phyloP scores from a whole-genome alignment of 2,888 invertebrate genomes.

The Pocota personata region DNA sequence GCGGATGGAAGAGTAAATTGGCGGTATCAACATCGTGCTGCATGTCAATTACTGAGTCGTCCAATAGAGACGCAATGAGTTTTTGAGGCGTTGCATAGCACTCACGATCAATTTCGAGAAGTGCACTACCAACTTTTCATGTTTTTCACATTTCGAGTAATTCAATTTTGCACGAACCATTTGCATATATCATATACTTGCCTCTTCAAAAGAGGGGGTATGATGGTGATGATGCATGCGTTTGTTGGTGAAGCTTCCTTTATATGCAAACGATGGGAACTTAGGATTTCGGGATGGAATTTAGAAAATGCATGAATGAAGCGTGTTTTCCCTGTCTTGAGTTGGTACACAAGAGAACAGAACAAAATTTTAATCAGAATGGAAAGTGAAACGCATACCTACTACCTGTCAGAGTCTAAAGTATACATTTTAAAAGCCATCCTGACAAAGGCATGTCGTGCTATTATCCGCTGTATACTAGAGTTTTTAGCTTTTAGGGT shows the following conservation, averaged over 20 bases:
- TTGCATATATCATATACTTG: constrained; percentile 55
- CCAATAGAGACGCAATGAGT: constrained; percentile 50
- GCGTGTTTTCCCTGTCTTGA: constrained; percentile 14
- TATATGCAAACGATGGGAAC: constrained; percentile 22
- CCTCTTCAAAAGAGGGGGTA: constrained; percentile 12
- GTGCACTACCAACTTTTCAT: neutral
- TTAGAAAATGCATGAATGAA: neutral
- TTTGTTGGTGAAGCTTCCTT: constrained; percentile 23
- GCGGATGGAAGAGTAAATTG: constrained; percentile 32
- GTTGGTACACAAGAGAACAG: neutral
- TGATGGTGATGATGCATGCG: constrained; percentile 44
- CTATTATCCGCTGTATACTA: too few species aligned
- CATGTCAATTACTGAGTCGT: constrained; percentile 50
- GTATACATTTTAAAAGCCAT: too few species aligned
- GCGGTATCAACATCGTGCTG: constrained; percentile 46
- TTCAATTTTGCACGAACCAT: constrained; percentile 53
- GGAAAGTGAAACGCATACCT: neutral
- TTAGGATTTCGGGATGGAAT: constrained; percentile 17
- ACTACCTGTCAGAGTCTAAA: neutral
- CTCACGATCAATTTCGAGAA: constrained; percentile 20
- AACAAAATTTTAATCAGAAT: neutral
- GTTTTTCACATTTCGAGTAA: constrained; percentile 14
- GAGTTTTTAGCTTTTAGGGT: too few species aligned
- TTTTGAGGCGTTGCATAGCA: constrained; percentile 35
- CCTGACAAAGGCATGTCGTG: too few species aligned